Evolutionary conservation across 2,888 invertebrate species (phyloP).

Genomic region (Meiosimyza platycephala): DNA sequence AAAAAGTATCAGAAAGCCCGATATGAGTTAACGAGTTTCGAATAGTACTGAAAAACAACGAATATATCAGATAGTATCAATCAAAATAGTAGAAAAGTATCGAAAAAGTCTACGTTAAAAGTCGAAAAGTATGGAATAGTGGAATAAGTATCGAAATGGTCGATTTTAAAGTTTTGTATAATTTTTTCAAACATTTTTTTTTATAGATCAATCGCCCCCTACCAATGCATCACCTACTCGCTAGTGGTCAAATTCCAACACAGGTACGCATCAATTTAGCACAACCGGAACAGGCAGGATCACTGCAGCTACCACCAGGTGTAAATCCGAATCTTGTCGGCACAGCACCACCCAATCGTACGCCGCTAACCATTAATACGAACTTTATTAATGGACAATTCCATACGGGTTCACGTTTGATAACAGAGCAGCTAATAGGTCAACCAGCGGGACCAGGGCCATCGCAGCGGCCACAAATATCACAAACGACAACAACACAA

Average conservation of each 20-base stretch:
- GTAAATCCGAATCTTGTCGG: slow-evolving; percentile 54
- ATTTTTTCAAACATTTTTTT: background rate
- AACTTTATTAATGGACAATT: slow-evolving; percentile 77
- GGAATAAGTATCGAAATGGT: too few relatives aligned
- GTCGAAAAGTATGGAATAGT: too few relatives aligned
- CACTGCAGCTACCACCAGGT: slow-evolving; percentile 53
- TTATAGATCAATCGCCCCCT: slow-evolving; percentile 68
- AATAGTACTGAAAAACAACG: too few relatives aligned
- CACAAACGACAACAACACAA: slow-evolving; percentile 34
- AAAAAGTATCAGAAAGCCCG: too few relatives aligned
- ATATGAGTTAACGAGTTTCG: too few relatives aligned
- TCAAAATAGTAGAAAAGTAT: too few relatives aligned
- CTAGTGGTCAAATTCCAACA: slow-evolving; percentile 73
- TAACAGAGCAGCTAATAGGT: slow-evolving; percentile 71
- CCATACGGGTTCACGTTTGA: slow-evolving; percentile 69
- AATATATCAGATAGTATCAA: too few relatives aligned
- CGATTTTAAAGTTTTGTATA: background rate
- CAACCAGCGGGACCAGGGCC: slow-evolving; percentile 29
- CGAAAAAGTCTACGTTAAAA: too few relatives aligned
- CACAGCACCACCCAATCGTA: slow-evolving; percentile 28
- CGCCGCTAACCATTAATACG: slow-evolving; percentile 61
- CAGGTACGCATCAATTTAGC: slow-evolving; percentile 70
- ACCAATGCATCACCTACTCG: slow-evolving; percentile 70
- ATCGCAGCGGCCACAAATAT: slow-evolving; percentile 13
- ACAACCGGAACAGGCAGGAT: slow-evolving; percentile 52